Conservation (phyloP, 2,797 vertebrate species). For the Melanotaenia trifasciata region DNA sequence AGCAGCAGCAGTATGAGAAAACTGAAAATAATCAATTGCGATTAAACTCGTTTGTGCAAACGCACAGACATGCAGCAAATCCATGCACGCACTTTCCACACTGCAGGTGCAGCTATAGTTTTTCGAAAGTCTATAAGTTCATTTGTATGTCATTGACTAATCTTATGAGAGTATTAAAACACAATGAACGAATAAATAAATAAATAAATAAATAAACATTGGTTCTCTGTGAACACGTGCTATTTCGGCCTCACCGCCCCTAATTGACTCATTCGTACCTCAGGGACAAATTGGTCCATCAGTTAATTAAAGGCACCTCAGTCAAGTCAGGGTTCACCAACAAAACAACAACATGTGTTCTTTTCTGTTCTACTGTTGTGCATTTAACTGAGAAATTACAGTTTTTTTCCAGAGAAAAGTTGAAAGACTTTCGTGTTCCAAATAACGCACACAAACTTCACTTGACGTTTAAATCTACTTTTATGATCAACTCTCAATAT, state of each 20-base stretch:
- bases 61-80: neutral
- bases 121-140: conserved; percentile 50
- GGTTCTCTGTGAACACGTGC: conserved; percentile 43
- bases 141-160: conserved; percentile 53
- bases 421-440: conserved; percentile 7
- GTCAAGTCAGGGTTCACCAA: conserved; percentile 64
- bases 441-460: conserved; percentile 38
- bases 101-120: conserved; percentile 37
- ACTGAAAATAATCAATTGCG: conserved; percentile 70
- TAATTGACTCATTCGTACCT: conserved; percentile 87
- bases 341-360: conserved; percentile 36
- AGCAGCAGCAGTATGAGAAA: conserved; percentile 49
- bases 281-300: conserved; percentile 90
- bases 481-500: conserved; percentile 11
- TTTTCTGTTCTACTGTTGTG: neutral
- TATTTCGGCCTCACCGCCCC: conserved; percentile 75
- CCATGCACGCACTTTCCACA: conserved; percentile 45
- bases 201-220: conserved; percentile 7
- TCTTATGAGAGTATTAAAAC: conserved; percentile 17
- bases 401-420: conserved; percentile 6
- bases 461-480: conserved; percentile 37
- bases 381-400: neutral
- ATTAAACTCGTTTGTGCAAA: conserved; percentile 35
- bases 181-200: conserved; percentile 27
- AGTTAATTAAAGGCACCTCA: conserved; percentile 90